A percentile compares a stretch with the other conserved stretches of the same genome.
phyloP scores from a whole-genome alignment of 2,113 vertebrate species.

The Petaurus breviceps region DNA sequence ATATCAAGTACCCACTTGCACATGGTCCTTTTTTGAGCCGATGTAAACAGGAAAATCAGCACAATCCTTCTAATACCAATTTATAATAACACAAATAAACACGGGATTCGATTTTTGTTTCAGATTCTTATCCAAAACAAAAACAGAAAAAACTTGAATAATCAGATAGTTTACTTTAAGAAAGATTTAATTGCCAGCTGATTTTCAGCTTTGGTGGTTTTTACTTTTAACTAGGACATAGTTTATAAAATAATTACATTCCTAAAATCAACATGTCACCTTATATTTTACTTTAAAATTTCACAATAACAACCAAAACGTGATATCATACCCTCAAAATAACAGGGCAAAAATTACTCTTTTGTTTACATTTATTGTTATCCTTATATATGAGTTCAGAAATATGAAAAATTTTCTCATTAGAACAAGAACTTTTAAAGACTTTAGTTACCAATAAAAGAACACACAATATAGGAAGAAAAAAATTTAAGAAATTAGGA shows the following conservation, averaged over 20 bases:
- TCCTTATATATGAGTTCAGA: not conserved
- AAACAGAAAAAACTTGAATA: not conserved
- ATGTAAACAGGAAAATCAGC: not conserved
- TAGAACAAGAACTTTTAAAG: conserved; percentile 21
- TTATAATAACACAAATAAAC: not conserved
- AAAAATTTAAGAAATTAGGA: not conserved
- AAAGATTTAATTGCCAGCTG: conserved; percentile 2
- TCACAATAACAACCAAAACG: not conserved
- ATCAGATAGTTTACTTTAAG: not conserved
- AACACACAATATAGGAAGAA: not conserved
- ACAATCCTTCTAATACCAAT: not conserved
- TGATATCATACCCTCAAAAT: not conserved
- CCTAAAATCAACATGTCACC: not conserved
- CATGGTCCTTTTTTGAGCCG: not conserved
- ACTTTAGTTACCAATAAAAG: not conserved
- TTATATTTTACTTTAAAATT: not conserved
- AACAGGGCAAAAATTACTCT: not conserved
- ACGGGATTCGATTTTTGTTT: not conserved
- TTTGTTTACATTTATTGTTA: not conserved
- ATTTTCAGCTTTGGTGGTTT: not conserved
- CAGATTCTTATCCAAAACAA: conserved; percentile 19
- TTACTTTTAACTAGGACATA: not conserved
- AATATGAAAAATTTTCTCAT: not conserved
- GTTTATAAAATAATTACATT: not conserved
- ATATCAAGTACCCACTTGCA: not conserved